These are phyloP conservation scores for Chelonoidis abingdonii DNA, from an alignment of 2,113 vertebrate species.

Conservation along the genomic window DNA sequence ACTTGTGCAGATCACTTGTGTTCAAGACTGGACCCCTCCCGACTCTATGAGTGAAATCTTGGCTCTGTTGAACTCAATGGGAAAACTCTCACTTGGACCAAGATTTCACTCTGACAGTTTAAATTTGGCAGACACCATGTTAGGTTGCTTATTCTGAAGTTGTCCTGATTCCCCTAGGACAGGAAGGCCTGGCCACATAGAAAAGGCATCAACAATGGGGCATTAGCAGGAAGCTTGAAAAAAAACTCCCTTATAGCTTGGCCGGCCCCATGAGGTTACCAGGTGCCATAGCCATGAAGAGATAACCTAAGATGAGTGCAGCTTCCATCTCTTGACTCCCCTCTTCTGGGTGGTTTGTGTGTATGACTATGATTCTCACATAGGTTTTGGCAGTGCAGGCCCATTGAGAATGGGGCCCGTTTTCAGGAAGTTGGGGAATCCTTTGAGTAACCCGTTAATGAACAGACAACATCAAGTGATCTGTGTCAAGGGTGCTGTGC, in stretches of 20 bases:
- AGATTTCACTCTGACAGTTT: not conserved
- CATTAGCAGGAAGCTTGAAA: not conserved
- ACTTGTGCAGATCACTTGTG: not conserved
- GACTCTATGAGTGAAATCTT: not conserved
- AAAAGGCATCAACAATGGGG: not conserved
- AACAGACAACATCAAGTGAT: not conserved
- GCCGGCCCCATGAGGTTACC: not conserved
- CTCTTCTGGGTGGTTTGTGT: not conserved
- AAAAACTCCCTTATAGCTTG: not conserved
- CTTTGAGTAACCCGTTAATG: not conserved
- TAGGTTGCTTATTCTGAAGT: not conserved
- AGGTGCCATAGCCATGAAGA: not conserved
- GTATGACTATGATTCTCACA: not conserved
- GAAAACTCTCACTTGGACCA: not conserved
- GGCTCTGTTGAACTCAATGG: not conserved
- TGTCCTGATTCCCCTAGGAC: not conserved
- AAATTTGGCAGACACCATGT: fast-evolving
- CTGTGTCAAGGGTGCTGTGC: not conserved
- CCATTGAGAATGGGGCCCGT: not conserved
- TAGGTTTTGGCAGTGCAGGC: not conserved
- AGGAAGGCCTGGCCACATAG: not conserved
- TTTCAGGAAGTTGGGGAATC: not conserved
- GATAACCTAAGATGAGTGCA: not conserved
- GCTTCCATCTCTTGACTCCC: not conserved
- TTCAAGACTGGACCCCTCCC: not conserved